Evolutionary conservation across 2,797 vertebrate genomes (phyloP), one percentile per base, ranked within the genome.

Genomic region (Pygocentrus nattereri): DNA sequence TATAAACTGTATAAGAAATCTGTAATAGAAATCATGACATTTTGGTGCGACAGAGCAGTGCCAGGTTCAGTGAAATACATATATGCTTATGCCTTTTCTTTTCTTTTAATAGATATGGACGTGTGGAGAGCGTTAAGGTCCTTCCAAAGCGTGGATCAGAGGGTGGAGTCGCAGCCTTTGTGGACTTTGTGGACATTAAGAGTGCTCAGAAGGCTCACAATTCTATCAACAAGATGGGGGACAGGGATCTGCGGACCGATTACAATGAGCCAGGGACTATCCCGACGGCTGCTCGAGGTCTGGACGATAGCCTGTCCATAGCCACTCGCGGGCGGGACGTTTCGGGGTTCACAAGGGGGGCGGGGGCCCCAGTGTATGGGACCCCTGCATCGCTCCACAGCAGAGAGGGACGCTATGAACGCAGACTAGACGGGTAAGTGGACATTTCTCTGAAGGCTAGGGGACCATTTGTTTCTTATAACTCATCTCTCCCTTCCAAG

Each of bases 111-210:
- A 99, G 98, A 95, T 99, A 99, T 98, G 98, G 98, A 92, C 98
- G 98, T 74, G 98, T 99, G 85, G 98, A 99, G 94, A 99, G 98
- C 85, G 98, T 99, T 94, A 99, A 99, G 95, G 98, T 99, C 85
- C 97, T 99, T 88, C 98, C 97, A 84, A 99, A 99, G 92, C 95
- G 98, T 88, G 98, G 98, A 88, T 99, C 98, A 56, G 98, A 99
- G 93, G 98, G 98, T 54, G 98, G 98, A 87, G 98, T 99, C 92
- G 98, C 98, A 85, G 98, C 98, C 41, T 99, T 99, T 95, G 98
- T 99, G 97, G 98, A 99, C 98, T 99, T 99, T 97, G 98, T 99
- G 98, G 98, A 99, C 96, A 99, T 99, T 93, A 99, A 99, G 95
- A 99, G 98, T 93, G 98, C 98, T 34, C 98, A 99, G 94, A 99